Evolutionary conservation across 2,113 vertebrate species (phyloP).

Genomic region (Jaculus jaculus): DNA sequence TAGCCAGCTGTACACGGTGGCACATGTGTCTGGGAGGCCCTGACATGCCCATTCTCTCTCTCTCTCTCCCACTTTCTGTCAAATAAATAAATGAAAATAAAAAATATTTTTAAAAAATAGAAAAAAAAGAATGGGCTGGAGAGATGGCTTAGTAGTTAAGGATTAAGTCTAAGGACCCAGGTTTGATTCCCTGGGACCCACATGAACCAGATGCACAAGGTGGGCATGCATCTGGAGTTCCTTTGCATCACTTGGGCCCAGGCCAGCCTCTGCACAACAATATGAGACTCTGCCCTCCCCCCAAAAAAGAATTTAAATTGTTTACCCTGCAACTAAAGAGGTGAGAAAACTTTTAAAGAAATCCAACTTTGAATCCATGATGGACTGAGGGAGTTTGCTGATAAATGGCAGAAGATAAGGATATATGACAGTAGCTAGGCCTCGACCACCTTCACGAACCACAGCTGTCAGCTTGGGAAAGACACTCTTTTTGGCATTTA

Average conservation of each 20-base stretch:
- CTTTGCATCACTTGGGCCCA: neutral
- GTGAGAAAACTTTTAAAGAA: conserved; percentile 92
- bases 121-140: too few relatives aligned
- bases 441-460: conserved; percentile 92
- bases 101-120: too few relatives aligned
- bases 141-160: too few relatives aligned
- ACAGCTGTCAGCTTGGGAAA: conserved; percentile 93
- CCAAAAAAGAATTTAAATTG: neutral
- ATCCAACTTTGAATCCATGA: conserved; percentile 89
- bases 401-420: conserved; percentile 95
- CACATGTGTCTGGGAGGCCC: too few relatives aligned
- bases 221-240: too few relatives aligned
- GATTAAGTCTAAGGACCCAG: too few relatives aligned
- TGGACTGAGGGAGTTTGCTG: conserved; percentile 90
- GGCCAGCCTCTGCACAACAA: neutral
- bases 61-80: too few relatives aligned
- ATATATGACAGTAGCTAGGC: conserved; percentile 91
- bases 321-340: conserved; percentile 91
- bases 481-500: conserved; percentile 93
- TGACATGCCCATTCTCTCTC: too few relatives aligned
- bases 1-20: too few relatives aligned
- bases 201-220: too few relatives aligned
- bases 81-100: too few relatives aligned
- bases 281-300: neutral
- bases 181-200: too few relatives aligned